Base-by-base conservation (phyloP, 2,797 vertebrate species). In the Tinamus major region DNA sequence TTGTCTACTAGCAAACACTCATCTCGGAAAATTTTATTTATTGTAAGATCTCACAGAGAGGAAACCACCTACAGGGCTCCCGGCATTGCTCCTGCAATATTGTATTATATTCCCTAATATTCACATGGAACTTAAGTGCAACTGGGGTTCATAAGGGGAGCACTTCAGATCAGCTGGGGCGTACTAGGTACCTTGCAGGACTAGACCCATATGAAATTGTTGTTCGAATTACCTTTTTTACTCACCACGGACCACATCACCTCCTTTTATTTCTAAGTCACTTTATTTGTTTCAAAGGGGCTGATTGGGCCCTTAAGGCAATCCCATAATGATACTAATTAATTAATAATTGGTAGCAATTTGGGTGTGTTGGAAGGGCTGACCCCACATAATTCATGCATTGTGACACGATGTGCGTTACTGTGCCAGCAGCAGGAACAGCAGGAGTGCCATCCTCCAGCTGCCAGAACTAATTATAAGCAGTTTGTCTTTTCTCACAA, bases 381-480 rank as follows among this genome's bases (percentile, higher is more conserved):
- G 95, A 96, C 94, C 93, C 95, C n/a, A 7, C 89, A 95, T 91
- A 95, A 93, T 91, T 95, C 83, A 93, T 87, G 93, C 87, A 78
- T 85, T 92, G 94, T 95, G 90, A 94, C 94, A 95, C 58, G 85
- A 91, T 88, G 91, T 90, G 79, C 80, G 95, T 96, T 89, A 95
- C 91, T 90, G 92, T 93, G 95, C 93, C 94, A 96, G 92, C 93
- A 95, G 93, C 94, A 96, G 91, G 63, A 95, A 93, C 95, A 96
- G 95, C 92, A 95, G 94, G 93, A 95, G 92, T 94, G 95, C 93
- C 89, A 96, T 95, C 92, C 83, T 94, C 96, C 92, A 96, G 93
- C 91, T 92, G 92, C 93, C 96, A 97, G 92, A 95, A 96, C 92
- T 95, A 97, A 96, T 96, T 96, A 95, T 94, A 67, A 91, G 83